Conservation (phyloP, 2,113 vertebrate species). For the Peromyscus maniculatus region DNA sequence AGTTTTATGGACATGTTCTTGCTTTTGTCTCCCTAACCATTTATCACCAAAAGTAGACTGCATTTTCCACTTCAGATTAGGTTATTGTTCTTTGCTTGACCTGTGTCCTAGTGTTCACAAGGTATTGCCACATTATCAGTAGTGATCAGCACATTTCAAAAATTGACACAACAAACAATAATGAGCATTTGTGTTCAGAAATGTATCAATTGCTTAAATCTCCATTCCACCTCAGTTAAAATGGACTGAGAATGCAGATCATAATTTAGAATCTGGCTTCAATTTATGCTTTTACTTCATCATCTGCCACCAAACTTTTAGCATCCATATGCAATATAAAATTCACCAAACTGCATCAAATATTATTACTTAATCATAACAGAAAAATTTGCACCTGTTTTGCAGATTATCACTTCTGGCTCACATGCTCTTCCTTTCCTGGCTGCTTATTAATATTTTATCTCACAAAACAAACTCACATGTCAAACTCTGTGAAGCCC, state of each 20-base stretch:
- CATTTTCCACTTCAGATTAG: neutral
- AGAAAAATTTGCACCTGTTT: conserved; percentile 14
- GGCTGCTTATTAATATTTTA: conserved; percentile 57
- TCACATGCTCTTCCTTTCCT: neutral
- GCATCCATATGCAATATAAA: neutral
- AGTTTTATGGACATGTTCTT: neutral
- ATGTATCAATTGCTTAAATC: neutral
- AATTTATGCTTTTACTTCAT: conserved; percentile 39
- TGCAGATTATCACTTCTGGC: neutral
- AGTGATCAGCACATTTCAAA: neutral
- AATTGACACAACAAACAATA: neutral
- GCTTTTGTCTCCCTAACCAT: neutral
- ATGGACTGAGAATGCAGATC: neutral
- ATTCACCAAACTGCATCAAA: neutral
- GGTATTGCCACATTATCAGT: neutral
- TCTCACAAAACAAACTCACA: conserved; percentile 39
- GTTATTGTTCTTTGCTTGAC: neutral
- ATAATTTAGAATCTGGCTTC: neutral
- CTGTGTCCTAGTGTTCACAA: neutral
- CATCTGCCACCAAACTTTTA: neutral
- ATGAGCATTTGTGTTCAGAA: neutral
- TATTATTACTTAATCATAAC: neutral
- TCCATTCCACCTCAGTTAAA: conserved; percentile 1
- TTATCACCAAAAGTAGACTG: neutral
- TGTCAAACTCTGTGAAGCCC: conserved; percentile 3